Base-by-base conservation (phyloP, 2,797 vertebrate species). In the Oreortyx pictus region DNA sequence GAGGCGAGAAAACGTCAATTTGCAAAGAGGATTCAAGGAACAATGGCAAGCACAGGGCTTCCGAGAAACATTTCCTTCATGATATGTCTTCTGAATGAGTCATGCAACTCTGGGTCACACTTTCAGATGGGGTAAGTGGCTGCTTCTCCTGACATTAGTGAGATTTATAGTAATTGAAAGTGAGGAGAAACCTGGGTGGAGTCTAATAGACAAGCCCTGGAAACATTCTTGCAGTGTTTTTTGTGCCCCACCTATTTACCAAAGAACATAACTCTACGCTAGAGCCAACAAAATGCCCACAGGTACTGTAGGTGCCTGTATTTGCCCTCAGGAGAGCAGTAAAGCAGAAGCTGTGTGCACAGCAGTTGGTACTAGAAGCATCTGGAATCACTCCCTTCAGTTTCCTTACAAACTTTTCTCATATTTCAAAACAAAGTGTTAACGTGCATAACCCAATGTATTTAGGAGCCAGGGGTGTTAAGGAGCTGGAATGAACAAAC, bases 21-120 rank as follows among this genome's bases (percentile, higher is more conserved):
- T 86, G 72, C 82, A 64, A 79, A 87, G 67, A 93, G 49, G 68
- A 95, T 89, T 96, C 92, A 94, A 95, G 59, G 71, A 91, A 90
- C 27, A 60, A 31, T 11, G 33, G 70, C n/a, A 70, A 96, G 52
- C 7, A 9, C 25, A 43, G 73, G 33, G 65, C 39, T 95, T 96
- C 88, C 0, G 4, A 90, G 93, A 95, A 95, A 74, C 4, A 25
- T 49, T 89, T 90, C 76, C 59, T 79, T 86, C 0, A 0, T 67
- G 64, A 72, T 61, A 17, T 74, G 25, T 75, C 60, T 81, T 52
- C 60, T 91, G 67, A 33, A 13, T 90, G 73, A 93, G 72, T 91
- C 90, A 94, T 67, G 7, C 37, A 11, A 50, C 60, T 57, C 66
- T 72, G 72, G 74, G 84, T 88, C n/a, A 17, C 72, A 57, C 39